Percentiles rank a stretch among this genome's conserved stretches.
Evolutionary conservation across 2,113 vertebrate genomes (phyloP).

Genomic region (Martes martes): DNA sequence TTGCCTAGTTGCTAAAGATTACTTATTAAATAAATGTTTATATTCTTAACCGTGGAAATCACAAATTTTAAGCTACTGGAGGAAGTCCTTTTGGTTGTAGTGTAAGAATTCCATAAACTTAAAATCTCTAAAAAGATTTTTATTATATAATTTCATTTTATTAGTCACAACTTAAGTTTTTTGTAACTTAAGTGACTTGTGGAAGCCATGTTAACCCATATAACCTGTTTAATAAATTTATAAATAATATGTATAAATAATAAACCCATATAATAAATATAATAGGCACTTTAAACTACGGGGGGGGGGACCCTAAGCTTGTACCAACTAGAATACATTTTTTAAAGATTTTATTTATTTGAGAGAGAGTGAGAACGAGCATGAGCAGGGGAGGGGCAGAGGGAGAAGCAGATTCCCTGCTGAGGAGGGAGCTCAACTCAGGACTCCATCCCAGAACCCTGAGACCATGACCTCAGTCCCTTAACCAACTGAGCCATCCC

Average conservation of each 20-base stretch:
- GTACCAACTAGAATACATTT: not conserved
- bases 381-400: not conserved
- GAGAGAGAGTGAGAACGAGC: not conserved
- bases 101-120: not conserved
- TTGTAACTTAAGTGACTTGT: not conserved
- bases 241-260: not conserved
- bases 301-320: not conserved
- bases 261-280: not conserved
- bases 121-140: not conserved
- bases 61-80: not conserved
- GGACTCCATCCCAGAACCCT: not conserved
- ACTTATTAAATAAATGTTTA: not conserved
- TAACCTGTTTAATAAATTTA: not conserved
- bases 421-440: not conserved
- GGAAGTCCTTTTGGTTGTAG: not conserved
- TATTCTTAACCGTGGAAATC: not conserved
- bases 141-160: not conserved
- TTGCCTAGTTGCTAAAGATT: not conserved
- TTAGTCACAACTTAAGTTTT: not conserved
- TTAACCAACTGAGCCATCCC: not conserved
- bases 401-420: not conserved
- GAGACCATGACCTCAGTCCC: not conserved
- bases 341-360: not conserved
- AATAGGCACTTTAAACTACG: not conserved
- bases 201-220: not conserved